These are phyloP conservation scores for Anoura caudifer DNA, from an alignment of 2,113 vertebrate genomes.

Conservation along the genomic window DNA sequence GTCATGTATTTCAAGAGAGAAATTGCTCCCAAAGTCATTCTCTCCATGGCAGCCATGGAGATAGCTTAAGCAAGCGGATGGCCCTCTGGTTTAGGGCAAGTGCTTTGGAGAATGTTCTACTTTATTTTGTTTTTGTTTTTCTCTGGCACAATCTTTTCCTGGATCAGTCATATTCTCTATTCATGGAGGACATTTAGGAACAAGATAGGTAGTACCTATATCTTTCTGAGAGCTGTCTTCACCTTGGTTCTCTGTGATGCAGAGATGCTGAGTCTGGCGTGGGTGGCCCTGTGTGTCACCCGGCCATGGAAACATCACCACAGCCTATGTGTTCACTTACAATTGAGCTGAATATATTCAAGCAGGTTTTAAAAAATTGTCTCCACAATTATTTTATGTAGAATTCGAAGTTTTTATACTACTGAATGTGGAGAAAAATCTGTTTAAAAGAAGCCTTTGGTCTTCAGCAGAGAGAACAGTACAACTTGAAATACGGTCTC, in stretches of 20 bases:
- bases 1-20: background rate
- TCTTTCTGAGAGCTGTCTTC: background rate
- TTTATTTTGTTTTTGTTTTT: background rate
- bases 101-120: background rate
- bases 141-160: background rate
- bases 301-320: background rate
- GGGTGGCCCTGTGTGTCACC: background rate
- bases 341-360: background rate
- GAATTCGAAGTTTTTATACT: conserved; percentile 25
- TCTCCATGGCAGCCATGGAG: background rate
- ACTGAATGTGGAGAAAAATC: background rate
- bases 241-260: background rate
- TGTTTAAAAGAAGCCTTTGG: conserved; percentile 35
- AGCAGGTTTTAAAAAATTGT: background rate
- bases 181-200: background rate
- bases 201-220: background rate
- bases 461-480: conserved; percentile 22
- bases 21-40: background rate
- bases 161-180: background rate
- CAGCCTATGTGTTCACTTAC: background rate
- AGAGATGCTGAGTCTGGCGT: background rate
- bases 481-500: background rate
- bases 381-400: background rate
- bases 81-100: background rate
- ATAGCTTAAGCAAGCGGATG: background rate